Evolutionary conservation across 1,140 invertebrate species (phyloP).

Genomic region (Halotydeus destructor): DNA sequence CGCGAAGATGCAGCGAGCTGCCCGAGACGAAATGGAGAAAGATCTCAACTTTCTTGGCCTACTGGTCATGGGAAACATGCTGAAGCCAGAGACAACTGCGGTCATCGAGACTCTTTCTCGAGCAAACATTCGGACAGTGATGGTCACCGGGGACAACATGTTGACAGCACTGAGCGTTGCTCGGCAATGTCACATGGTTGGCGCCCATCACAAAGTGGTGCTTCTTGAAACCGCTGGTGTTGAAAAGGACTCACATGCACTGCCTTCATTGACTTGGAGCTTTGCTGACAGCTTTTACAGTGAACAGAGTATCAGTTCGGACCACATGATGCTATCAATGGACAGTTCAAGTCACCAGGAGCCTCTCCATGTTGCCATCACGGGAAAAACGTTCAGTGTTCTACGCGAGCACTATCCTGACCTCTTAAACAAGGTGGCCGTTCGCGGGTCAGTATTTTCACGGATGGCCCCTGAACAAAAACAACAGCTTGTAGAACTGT

Average conservation of each 20-base stretch:
- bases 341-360: too few relatives aligned
- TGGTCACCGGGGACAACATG: slow-evolving; percentile 98
- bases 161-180: slow-evolving; percentile 88
- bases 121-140: slow-evolving; percentile 69
- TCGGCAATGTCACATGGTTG: slow-evolving; percentile 76
- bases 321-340: background rate
- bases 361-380: slow-evolving; percentile 52
- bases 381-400: slow-evolving; percentile 48
- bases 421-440: slow-evolving; percentile 43
- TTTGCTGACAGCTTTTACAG: slow-evolving; percentile 6
- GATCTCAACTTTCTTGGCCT: slow-evolving; percentile 69
- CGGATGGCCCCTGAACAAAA: slow-evolving; percentile 94
- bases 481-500: slow-evolving; percentile 63
- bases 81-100: slow-evolving; percentile 59
- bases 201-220: slow-evolving; percentile 42
- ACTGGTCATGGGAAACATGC: slow-evolving; percentile 69
- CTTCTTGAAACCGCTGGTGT: slow-evolving; percentile 31
- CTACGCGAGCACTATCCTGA: slow-evolving; percentile 49
- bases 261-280: slow-evolving; percentile 9
- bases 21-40: slow-evolving; percentile 43
- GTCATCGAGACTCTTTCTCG: slow-evolving; percentile 55
- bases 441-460: slow-evolving; percentile 72
- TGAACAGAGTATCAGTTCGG: too few relatives aligned
- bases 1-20: slow-evolving; percentile 12
- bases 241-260: background rate